phyloP scores from a whole-genome alignment of 2,797 vertebrate species.

The Dermochelys coriacea region DNA sequence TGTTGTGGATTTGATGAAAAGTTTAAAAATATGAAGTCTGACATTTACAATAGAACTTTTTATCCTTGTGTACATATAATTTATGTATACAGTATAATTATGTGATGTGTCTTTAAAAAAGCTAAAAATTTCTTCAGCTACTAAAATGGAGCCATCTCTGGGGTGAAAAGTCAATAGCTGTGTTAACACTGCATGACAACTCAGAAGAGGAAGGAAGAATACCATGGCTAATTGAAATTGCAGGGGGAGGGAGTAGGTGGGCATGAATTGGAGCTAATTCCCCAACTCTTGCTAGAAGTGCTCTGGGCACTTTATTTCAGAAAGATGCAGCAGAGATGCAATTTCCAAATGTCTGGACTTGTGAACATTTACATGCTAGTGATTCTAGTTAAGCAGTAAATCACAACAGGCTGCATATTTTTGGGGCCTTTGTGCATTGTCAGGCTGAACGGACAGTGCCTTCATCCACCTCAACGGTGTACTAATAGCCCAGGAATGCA shows the following conservation, averaged over 20 bases:
- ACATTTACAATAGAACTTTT: neutral
- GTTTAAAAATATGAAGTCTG: neutral
- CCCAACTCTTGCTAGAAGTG: constrained; percentile 4
- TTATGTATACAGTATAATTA: neutral
- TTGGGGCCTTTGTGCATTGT: neutral
- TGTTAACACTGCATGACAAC: neutral
- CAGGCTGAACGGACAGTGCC: neutral
- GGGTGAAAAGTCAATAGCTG: neutral
- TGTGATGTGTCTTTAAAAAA: neutral
- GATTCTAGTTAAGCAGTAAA: neutral
- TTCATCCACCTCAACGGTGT: neutral
- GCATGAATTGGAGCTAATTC: neutral
- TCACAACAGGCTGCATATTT: neutral
- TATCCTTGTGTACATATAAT: neutral
- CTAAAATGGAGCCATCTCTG: neutral
- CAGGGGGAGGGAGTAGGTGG: neutral
- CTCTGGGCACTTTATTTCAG: neutral
- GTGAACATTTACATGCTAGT: neutral
- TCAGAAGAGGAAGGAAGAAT: neutral
- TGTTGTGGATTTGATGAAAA: constrained; percentile 15
- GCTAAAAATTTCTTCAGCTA: neutral
- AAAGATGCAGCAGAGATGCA: neutral
- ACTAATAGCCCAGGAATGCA: neutral
- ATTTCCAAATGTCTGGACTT: neutral
- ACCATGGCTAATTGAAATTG: constrained; percentile 28